Percentiles rank a stretch among this genome's conserved stretches.
phyloP scores from a whole-genome alignment of 1,140 invertebrate species.

The Drosophila paulistorum region DNA sequence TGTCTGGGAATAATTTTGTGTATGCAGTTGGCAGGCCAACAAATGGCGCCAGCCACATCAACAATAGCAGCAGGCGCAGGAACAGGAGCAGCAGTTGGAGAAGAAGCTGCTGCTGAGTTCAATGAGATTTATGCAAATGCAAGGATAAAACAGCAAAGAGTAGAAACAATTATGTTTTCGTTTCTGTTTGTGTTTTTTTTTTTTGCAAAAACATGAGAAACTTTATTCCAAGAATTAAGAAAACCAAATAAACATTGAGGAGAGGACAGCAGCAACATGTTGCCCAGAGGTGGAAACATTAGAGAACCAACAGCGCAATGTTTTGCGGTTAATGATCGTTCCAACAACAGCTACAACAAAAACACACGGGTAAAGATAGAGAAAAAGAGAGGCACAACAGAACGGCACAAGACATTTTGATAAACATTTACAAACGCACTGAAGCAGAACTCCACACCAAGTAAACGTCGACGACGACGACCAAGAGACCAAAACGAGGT shows the following conservation, averaged over 20 bases:
- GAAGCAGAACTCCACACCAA: conserved; percentile 69
- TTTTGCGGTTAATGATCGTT: conserved; percentile 80
- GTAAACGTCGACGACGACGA: conserved; percentile 24
- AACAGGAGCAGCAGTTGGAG: neutral
- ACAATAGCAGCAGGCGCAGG: conserved; percentile 27
- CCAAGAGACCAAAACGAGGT: conserved; percentile 25
- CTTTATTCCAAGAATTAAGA: conserved; percentile 41
- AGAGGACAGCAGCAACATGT: conserved; percentile 54
- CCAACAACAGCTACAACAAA: conserved; percentile 40
- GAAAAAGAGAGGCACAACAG: conserved; percentile 7
- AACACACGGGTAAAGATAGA: conserved; percentile 25
- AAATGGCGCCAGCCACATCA: conserved; percentile 37
- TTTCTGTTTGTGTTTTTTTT: too few relatives aligned
- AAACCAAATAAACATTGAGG: conserved; percentile 32
- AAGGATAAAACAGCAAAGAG: conserved; percentile 7
- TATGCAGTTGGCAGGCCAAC: conserved; percentile 56
- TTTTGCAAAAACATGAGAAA: conserved; percentile 38
- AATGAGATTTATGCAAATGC: conserved; percentile 20
- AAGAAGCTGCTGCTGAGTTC: neutral
- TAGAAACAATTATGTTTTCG: neutral
- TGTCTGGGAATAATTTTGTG: conserved; percentile 61
- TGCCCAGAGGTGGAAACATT: conserved; percentile 35
- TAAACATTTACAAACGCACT: conserved; percentile 81
- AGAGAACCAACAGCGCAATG: conserved; percentile 56
- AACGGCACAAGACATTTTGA: conserved; percentile 78